These are phyloP conservation scores for Hypotaenidia okinawae DNA, from an alignment of 2,797 vertebrate species.

Conservation along the genomic window DNA sequence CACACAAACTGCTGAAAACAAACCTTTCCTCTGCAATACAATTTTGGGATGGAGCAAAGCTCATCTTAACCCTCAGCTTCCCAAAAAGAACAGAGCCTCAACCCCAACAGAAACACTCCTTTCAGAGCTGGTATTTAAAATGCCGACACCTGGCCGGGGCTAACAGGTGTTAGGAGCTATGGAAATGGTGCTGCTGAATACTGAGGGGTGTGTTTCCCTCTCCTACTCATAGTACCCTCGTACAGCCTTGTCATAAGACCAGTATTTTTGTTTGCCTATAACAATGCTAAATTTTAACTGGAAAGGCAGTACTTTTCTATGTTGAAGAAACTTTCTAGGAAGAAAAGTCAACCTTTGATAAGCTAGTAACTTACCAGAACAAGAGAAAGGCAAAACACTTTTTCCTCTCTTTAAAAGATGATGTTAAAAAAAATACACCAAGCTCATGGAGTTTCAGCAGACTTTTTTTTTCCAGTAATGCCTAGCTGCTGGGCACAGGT, in stretches of 20 bases:
- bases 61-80: not conserved
- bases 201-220: not conserved
- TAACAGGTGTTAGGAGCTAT: not conserved
- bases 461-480: not conserved
- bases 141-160: conserved; percentile 1
- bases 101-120: not conserved
- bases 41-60: fast-evolving
- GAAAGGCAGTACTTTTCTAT: not conserved
- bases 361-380: not conserved
- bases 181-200: not conserved
- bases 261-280: not conserved
- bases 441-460: not conserved
- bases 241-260: fast-evolving
- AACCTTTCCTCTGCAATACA: fast-evolving
- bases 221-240: fast-evolving
- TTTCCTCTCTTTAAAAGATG: not conserved
- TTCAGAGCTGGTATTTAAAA: not conserved
- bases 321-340: not conserved
- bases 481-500: not conserved
- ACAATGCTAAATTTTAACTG: not conserved
- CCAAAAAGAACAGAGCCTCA: fast-evolving
- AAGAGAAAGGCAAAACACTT: not conserved
- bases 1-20: not conserved
- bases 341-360: not conserved
- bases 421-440: not conserved